Evolutionary conservation across 2,113 vertebrate genomes (phyloP).

Genomic region (Sinocyclocheilus anshuiensis): DNA sequence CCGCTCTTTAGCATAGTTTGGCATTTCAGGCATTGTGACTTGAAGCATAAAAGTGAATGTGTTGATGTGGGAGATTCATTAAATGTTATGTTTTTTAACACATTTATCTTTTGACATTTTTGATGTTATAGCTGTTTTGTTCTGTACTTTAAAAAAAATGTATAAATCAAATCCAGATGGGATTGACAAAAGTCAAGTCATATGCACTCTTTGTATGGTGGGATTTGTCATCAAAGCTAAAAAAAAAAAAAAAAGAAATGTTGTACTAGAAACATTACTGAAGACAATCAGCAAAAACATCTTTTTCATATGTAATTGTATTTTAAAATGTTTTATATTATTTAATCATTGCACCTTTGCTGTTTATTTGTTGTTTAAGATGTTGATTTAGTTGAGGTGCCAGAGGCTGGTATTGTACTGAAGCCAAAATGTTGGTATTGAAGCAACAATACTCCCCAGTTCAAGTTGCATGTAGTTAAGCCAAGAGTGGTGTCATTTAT

Average conservation of each 20-base stretch:
- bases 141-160: no score
- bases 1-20: not conserved
- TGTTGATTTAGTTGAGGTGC: not conserved
- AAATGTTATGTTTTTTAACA: not conserved
- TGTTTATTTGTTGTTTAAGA: not conserved
- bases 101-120: no score
- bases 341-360: not conserved
- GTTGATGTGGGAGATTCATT: not conserved
- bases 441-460: not conserved
- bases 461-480: not conserved
- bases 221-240: not conserved
- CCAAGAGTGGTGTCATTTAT: not conserved
- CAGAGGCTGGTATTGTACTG: not conserved
- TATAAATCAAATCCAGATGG: no score
- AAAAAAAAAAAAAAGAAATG: not conserved
- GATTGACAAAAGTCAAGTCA: no score
- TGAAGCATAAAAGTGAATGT: not conserved
- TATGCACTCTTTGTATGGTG: no score
- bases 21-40: not conserved
- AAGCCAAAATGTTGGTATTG: not conserved
- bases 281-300: no score
- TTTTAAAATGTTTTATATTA: not conserved
- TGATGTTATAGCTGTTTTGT: no score
- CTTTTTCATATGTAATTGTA: not conserved
- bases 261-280: not conserved